Evolutionary conservation across 2,113 vertebrate genomes (phyloP).

Genomic region (Noctilio leporinus): DNA sequence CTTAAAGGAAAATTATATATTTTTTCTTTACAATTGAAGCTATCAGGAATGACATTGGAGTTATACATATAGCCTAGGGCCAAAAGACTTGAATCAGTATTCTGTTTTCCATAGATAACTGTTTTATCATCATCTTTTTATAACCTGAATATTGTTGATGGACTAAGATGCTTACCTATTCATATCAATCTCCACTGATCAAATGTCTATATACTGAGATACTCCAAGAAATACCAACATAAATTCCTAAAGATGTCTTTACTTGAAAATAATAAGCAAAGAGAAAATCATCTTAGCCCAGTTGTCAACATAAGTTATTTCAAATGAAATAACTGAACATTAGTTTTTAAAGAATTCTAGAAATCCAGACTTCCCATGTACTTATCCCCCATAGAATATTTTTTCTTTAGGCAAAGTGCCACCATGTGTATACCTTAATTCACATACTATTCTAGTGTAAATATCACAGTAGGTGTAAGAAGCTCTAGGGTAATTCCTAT

Average conservation of each 20-base stretch:
- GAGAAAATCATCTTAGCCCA: neutral
- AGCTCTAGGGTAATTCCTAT: neutral
- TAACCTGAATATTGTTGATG: neutral
- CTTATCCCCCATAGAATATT: neutral
- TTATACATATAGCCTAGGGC: neutral
- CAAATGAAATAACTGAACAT: neutral
- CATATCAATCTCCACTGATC: neutral
- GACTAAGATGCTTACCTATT: neutral
- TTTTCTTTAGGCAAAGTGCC: neutral
- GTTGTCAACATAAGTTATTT: constrained; percentile 10
- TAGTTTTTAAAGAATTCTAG: neutral
- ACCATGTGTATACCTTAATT: neutral
- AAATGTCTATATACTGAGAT: neutral
- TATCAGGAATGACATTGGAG: neutral
- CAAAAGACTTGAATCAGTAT: neutral
- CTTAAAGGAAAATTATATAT: neutral
- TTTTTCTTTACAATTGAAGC: neutral
- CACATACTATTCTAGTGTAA: neutral
- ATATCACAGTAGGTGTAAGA: neutral
- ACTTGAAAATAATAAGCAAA: neutral
- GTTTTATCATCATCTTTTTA: neutral
- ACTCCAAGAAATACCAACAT: neutral
- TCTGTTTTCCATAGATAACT: neutral
- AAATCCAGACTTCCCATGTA: neutral
- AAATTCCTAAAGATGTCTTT: neutral